Conservation (phyloP, 2,797 vertebrate genomes). For the Anas georgica region DNA sequence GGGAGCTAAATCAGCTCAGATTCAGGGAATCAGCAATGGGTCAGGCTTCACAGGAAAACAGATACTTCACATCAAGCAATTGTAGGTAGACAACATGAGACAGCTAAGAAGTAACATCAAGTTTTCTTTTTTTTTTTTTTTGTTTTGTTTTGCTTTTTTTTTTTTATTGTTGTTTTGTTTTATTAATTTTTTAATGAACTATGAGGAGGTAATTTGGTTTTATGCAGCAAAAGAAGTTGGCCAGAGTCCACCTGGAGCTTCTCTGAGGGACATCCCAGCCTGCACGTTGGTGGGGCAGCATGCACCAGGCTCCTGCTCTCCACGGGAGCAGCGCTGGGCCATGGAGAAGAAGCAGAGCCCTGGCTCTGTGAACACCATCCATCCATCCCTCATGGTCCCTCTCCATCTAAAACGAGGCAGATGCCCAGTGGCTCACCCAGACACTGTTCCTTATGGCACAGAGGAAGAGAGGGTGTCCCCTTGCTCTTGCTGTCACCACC, state of each 20-base stretch:
- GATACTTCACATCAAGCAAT: not conserved
- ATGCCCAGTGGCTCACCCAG: not conserved
- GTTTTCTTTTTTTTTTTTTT: not conserved
- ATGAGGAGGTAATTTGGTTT: not conserved
- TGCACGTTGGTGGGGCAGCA: not conserved
- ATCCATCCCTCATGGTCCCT: not conserved
- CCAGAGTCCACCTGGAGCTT: not conserved
- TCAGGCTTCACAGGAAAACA: not conserved
- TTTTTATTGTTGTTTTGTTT: not conserved
- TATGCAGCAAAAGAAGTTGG: not conserved
- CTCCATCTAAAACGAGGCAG: not conserved
- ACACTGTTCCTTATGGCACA: not conserved
- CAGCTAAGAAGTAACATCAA: not conserved
- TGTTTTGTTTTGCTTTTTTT: not conserved
- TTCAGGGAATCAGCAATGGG: not conserved
- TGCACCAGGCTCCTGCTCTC: not conserved
- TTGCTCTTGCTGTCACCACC: not conserved
- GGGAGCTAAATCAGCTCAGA: conserved; percentile 8
- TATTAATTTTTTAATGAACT: not conserved
- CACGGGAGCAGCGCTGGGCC: not conserved
- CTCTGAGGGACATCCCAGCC: not conserved
- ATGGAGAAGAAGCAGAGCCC: not conserved
- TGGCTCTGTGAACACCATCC: fast-evolving
- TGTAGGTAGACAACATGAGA: not conserved
- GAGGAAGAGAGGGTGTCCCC: not conserved